Evolutionary conservation across 2,888 invertebrate genomes (phyloP).

Genomic region (Trichacis sp.): DNA sequence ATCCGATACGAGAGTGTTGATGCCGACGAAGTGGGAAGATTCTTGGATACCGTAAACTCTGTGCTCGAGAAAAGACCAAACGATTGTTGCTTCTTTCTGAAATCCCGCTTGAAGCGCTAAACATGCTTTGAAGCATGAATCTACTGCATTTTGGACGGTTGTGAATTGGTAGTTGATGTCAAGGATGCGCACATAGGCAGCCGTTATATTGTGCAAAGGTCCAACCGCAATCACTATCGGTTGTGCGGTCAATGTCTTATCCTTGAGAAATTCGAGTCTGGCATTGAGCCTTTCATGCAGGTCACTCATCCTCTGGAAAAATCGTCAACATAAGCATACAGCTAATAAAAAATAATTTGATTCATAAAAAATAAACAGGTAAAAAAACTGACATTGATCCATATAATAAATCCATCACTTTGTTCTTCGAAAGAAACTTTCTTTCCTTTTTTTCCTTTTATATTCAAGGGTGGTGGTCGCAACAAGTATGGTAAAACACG

Average conservation of each 20-base stretch:
- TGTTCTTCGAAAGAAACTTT: constrained; percentile 22
- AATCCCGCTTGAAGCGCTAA: neutral
- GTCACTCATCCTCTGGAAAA: constrained; percentile 14
- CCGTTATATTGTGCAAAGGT: constrained; percentile 1
- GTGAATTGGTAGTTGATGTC: constrained; percentile 6
- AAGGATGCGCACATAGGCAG: constrained; percentile 9
- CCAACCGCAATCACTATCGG: constrained; percentile 15
- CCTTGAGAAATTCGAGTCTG: neutral
- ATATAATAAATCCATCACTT: constrained; percentile 13
- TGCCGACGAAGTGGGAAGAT: too few species aligned
- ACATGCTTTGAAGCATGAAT: constrained; percentile 13
- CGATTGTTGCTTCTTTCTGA: too few species aligned
- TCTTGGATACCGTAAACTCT: too few species aligned
- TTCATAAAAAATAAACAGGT: too few species aligned
- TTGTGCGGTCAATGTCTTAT: constrained; percentile 8
- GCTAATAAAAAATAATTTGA: too few species aligned
- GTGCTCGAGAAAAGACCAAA: too few species aligned
- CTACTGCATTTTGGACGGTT: constrained; percentile 6
- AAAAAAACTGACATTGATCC: constrained; percentile 18
- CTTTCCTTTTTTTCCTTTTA: constrained; percentile 11
- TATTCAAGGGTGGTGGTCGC: constrained; percentile 14
- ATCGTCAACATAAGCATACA: too few species aligned
- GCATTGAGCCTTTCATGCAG: neutral
- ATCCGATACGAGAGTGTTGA: too few species aligned
- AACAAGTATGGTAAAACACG: constrained; percentile 21